Conservation (phyloP, 2,888 invertebrate genomes). For the Ditula angustiorana region DNA sequence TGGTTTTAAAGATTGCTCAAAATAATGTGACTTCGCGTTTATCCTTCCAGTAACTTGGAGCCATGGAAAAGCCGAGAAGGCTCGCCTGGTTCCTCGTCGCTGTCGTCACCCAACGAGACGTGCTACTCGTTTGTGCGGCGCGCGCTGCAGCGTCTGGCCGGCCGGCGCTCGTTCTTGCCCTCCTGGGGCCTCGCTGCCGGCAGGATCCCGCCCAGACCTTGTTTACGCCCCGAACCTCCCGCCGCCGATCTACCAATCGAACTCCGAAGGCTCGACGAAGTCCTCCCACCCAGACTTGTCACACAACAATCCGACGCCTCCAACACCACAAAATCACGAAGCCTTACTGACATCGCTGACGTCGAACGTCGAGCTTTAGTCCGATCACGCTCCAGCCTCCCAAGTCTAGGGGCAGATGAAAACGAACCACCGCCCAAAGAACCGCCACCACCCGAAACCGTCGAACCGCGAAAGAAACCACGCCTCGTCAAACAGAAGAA, state of each 20-base stretch:
- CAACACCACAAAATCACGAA: constrained; percentile 90
- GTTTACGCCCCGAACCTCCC: constrained; percentile 91
- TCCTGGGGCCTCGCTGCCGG: constrained; percentile 87
- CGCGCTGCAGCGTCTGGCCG: constrained; percentile 94
- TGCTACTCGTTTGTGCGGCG: constrained; percentile 97
- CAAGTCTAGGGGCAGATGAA: constrained; percentile 86
- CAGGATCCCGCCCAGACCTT: constrained; percentile 65
- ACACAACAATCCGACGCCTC: constrained; percentile 84
- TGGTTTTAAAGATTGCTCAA: background rate
- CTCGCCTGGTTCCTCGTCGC: constrained; percentile 92
- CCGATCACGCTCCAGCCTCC: constrained; percentile 91
- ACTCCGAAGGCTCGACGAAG: constrained; percentile 89
- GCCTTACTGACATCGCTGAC: constrained; percentile 93
- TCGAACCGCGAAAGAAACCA: constrained; percentile 88
- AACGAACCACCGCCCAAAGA: constrained; percentile 59
- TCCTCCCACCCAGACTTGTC: constrained; percentile 77
- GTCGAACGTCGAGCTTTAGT: constrained; percentile 89
- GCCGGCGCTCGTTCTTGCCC: constrained; percentile 90
- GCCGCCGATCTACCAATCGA: constrained; percentile 95
- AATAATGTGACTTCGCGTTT: background rate
- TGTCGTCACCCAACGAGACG: constrained; percentile 96
- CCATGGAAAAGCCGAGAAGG: constrained; percentile 83
- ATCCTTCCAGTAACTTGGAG: constrained; percentile 65
- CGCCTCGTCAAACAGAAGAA: constrained; percentile 94
- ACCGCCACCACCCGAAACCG: constrained; percentile 61